Base-by-base conservation (phyloP, 30 jellyfish, hydroid and myxozoan species). In the Cassiopea andromeda region DNA sequence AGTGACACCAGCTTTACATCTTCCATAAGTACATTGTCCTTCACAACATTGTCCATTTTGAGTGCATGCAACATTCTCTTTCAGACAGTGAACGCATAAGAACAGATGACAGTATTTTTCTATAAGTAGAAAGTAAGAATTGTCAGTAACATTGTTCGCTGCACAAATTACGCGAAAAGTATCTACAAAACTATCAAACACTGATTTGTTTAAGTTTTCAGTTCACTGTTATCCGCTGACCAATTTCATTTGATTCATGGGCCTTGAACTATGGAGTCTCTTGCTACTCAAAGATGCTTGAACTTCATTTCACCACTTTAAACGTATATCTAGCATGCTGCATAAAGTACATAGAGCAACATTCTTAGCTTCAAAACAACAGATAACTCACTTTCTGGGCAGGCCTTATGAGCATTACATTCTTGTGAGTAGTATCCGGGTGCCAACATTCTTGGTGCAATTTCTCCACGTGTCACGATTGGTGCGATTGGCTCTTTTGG, bases 391-490 rank as follows among this genome's bases (percentile, higher is more conserved):
- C 98, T 94, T 87, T 94, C 98, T 7, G 98, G 98, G 97, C 98
- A 94, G 47, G 98, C 97, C 64, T 94, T 94, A 93, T 94, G 98
- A 68, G 97, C 98, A 79, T 94, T 94, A 76, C 98, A 94, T 90
- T 94, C 98, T 76, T 94, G 98, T 19, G 98, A 94, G 91, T 94
- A 94, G 92, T 94, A 94, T 13, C 98, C 98, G 1, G 98, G 98
- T 15, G 98, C 98, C 81, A 94, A 73, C 98, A 94, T 94, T 50
- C 98, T 93, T 46, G 98, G 98, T 45, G 96, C 97, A 49, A 94
- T 94, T 75, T 94, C 98, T 14, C 75, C 94, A 71, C 98, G 77
- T 44, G 97, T 77, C 60, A 86, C 90, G 19, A 78, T 81, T 66
- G 98, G 98, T 46, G 93, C 97, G 19, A 94, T 88, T 49, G 97